Evolutionary conservation across 2,888 invertebrate genomes (phyloP), one percentile per base, ranked within the genome.

Genomic region (Drosophila limbata): DNA sequence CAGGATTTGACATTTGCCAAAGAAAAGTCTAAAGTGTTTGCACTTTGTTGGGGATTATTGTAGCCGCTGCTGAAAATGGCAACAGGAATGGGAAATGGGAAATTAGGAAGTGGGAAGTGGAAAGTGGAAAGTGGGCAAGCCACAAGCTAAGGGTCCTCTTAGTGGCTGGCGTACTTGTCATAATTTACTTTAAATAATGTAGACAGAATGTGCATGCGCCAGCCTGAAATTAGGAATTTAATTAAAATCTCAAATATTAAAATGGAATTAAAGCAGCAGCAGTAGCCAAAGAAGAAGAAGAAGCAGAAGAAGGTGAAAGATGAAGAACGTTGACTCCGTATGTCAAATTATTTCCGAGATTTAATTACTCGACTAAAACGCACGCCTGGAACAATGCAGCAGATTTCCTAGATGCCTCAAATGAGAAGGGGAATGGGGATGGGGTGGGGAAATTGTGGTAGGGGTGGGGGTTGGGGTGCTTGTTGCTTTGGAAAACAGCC

Each of bases 171-270:
- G 37, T 64, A 69, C 53, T 74, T 77, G 62, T 65, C 69, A 73
- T 77, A 80, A 83, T 80, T 73, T 74, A 70, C 56, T 80, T 72
- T 70, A 70, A 83, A 81, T 81, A 66, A 84, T 81, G 75, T 64
- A 78, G 59, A 66, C 73, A 67, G 51, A 55, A 69, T 68, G 74
- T 79, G 80, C 74, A 75, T 59, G 67, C 56, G 66, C 75, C 73
- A 37, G 64, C 10, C 67, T 47, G 60, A 66, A 69, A 84, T 81
- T 76, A 76, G 70, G 81, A 84, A 82, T 82, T 82, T 82, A 82
- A 82, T 82, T 82, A 82, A 82, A 82, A 84, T 78, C 76, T 81
- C 76, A 78, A 78, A 84, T 82, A 82, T 82, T 84, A 82, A 84
- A 84, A 82, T 69, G 84, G 64, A 71, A 82, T 84, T 82, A 78